Evolutionary conservation across 2,113 vertebrate species (phyloP).

Genomic region (Lonchura striata): DNA sequence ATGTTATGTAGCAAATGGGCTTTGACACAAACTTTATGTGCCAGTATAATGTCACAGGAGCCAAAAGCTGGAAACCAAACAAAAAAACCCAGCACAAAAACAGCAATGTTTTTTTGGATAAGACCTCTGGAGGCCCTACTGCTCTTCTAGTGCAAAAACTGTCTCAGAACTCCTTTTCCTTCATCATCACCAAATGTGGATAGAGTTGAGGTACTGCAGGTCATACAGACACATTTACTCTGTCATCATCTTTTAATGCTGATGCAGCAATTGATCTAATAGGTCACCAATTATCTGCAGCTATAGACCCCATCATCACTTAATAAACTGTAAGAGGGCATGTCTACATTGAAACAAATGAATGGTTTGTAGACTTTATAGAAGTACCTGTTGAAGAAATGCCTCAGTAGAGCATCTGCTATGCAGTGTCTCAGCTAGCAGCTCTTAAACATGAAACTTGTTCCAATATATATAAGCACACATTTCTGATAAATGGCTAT

Average conservation of each 20-base stretch:
- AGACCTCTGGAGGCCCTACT: background rate
- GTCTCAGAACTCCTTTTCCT: background rate
- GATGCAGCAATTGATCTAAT: background rate
- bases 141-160: background rate
- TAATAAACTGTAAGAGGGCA: background rate
- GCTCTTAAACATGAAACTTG: background rate
- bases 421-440: background rate
- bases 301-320: background rate
- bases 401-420: background rate
- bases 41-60: background rate
- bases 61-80: background rate
- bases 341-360: background rate
- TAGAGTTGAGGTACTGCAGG: background rate
- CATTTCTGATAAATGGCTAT: background rate
- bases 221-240: background rate
- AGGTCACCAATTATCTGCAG: background rate
- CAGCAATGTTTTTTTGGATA: background rate
- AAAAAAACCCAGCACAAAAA: background rate
- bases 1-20: background rate
- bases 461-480: background rate
- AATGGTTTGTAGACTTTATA: background rate
- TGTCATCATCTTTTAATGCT: background rate
- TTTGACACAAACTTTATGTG: background rate
- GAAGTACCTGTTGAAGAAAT: background rate
- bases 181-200: background rate